phyloP scores from a whole-genome alignment of 2,797 vertebrate species.

The Rhabdomys pumilio region DNA sequence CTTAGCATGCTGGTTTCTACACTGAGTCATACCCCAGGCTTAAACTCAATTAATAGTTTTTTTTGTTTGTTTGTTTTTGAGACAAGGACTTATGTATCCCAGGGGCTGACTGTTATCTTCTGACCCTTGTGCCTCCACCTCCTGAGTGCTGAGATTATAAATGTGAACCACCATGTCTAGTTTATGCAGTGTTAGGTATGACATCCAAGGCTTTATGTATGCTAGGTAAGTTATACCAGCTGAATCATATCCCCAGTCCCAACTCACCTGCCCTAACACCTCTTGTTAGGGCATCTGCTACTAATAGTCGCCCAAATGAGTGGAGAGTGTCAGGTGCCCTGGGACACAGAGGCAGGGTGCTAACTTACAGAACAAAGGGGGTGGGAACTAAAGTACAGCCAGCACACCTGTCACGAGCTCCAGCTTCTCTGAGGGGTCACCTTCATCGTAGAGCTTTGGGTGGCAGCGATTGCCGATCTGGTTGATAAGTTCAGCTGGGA shows the following conservation, averaged over 20 bases:
- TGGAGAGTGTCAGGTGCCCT: no score
- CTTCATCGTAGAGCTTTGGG: constrained; percentile 96
- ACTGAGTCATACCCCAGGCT: background rate
- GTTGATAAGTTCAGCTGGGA: constrained; percentile 96
- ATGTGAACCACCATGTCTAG: background rate
- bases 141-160: background rate
- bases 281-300: background rate
- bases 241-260: background rate
- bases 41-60: background rate
- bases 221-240: background rate
- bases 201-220: background rate
- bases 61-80: background rate
- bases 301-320: background rate
- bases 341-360: background rate
- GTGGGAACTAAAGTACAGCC: accelerated
- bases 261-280: background rate
- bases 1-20: background rate
- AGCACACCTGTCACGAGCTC: constrained; percentile 95
- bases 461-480: constrained; percentile 98
- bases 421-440: constrained; percentile 96
- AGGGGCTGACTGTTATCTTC: background rate
- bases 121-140: background rate
- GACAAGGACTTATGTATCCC: background rate
- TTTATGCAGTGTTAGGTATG: background rate
- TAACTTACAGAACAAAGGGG: background rate